phyloP scores from a whole-genome alignment of 2,113 vertebrate species.

The Microcebus murinus region DNA sequence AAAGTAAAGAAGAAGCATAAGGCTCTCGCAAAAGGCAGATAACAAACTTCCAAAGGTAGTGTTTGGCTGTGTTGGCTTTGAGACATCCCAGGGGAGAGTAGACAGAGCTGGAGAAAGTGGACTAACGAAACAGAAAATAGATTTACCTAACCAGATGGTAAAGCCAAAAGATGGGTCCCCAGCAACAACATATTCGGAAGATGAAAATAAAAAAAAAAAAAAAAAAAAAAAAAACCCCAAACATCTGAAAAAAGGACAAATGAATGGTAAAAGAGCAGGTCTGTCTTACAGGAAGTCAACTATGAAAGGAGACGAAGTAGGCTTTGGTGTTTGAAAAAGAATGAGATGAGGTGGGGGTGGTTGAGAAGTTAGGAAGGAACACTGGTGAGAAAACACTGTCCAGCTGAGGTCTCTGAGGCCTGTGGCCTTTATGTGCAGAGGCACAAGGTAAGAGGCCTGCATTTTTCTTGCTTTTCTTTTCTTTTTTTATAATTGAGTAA shows the following conservation, averaged over 20 bases:
- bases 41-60: not conserved
- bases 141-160: not conserved
- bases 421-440: not conserved
- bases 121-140: not conserved
- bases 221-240: not conserved
- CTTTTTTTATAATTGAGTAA: not conserved
- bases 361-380: not conserved
- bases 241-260: not conserved
- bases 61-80: not conserved
- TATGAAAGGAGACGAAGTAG: not conserved
- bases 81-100: not conserved
- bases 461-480: not conserved
- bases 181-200: slow-evolving; percentile 6
- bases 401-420: not conserved
- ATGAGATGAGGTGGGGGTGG: rapidly evolving
- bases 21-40: not conserved
- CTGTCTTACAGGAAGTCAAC: not conserved
- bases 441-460: not conserved
- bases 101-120: slow-evolving; percentile 19
- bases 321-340: not conserved
- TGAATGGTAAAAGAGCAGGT: not conserved
- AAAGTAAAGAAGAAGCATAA: not conserved
- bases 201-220: not conserved
- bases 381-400: not conserved
- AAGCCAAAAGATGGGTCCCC: not conserved